Evolutionary conservation across 2,888 invertebrate species (phyloP).

Genomic region (Chrysomela aeneicollis): DNA sequence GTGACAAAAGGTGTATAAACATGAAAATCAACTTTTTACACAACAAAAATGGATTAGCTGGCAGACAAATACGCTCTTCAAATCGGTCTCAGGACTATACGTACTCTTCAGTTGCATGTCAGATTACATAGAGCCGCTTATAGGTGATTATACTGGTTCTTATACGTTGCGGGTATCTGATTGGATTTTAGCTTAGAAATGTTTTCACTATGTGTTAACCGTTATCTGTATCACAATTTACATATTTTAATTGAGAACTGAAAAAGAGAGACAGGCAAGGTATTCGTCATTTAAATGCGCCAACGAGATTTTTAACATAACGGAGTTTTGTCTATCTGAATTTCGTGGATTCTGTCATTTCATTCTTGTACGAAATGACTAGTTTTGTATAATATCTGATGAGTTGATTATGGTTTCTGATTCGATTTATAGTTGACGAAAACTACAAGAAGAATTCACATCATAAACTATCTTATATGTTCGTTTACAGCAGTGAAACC

Average conservation of each 20-base stretch:
- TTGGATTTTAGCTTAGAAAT: not conserved
- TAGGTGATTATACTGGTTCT: not conserved
- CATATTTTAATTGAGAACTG: not conserved
- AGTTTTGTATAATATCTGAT: no score
- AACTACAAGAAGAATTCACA: no score
- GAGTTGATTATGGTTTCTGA: no score
- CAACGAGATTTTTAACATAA: not conserved
- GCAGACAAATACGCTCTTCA: not conserved
- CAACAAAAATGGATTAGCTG: no score
- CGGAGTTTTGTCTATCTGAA: not conserved
- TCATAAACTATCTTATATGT: no score
- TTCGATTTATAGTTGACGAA: no score
- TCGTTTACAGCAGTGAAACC: no score
- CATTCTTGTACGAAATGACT: not conserved
- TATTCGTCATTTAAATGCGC: not conserved
- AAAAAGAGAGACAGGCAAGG: not conserved
- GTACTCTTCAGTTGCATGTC: not conserved
- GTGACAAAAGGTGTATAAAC: not conserved
- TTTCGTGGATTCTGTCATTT: not conserved
- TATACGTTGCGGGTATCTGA: not conserved
- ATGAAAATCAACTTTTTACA: not conserved
- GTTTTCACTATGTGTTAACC: not conserved
- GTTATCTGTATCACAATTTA: not conserved
- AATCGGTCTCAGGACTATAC: not conserved
- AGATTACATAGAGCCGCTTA: not conserved